Conservation (phyloP, 1,140 invertebrate genomes). For the Pseudomyrmex flavicornis region DNA sequence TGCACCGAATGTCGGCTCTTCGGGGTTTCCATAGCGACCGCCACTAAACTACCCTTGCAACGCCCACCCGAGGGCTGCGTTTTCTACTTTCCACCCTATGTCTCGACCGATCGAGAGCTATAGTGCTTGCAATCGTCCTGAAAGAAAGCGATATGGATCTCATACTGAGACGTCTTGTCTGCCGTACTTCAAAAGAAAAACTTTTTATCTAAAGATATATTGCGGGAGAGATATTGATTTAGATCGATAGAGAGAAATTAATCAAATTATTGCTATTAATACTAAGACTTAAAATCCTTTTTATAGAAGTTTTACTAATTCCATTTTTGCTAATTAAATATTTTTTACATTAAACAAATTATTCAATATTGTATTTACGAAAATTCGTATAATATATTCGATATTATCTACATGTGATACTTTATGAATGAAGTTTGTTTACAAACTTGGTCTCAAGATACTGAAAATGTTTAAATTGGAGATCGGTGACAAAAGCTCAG, state of each 20-base stretch:
- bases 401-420: background rate
- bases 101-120: constrained; percentile 69
- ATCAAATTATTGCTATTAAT: background rate
- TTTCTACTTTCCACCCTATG: constrained; percentile 75
- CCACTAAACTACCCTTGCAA: constrained; percentile 85
- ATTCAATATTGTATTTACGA: background rate
- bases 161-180: background rate
- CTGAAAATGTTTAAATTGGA: background rate
- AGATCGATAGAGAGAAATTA: background rate
- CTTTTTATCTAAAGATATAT: background rate
- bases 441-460: background rate
- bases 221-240: background rate
- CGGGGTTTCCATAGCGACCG: constrained; percentile 84
- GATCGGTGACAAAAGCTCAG: constrained; percentile 37
- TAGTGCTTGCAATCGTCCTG: constrained; percentile 55
- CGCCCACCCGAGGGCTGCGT: constrained; percentile 78
- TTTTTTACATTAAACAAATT: constrained; percentile 5
- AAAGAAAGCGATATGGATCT: constrained; percentile 54
- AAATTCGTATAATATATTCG: background rate
- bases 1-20: constrained; percentile 82
- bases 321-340: constrained; percentile 6
- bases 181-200: background rate
- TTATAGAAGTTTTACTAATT: background rate
- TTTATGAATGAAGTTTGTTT: constrained; percentile 15
- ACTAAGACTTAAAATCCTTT: background rate